Base-by-base conservation (phyloP, 2,797 vertebrate genomes). In the Chaunax sp. region DNA sequence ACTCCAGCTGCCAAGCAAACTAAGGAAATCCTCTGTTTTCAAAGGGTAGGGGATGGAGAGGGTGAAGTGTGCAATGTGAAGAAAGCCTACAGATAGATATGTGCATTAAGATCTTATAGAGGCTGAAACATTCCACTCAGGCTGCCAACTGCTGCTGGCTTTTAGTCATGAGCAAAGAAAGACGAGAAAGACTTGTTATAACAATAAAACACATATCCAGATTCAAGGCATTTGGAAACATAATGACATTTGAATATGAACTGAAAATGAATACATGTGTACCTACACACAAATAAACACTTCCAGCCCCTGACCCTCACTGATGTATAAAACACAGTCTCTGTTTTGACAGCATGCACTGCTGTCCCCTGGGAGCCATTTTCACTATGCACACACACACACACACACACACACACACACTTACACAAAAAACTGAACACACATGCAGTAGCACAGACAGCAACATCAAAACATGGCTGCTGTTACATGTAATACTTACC, bases 11-110 rank as follows among this genome's bases (percentile, higher is more conserved):
- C 85, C 83, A 86, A 84, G 75, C 73, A 83, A 83, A 85, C 76
- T 66, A 85, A 90, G 88, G 87, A 89, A 88, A 89, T 90, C 81
- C 82, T 91, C 73, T 90, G 87, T 92, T 90, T 89, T 90, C 23
- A 81, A 77, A 87, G 75, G 59, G 69, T 11, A 68, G 47, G 52
- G 63, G 74, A 30, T 10, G n/a, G 15, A 67, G 62, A n/a, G 56
- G 71, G 64, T 60, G 50, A 14, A 64, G 37, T 44, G 64, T 76
- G 69, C 69, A 74, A 69, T 6, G 11, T 35, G 56, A 69, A 66
- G 60, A 62, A 37, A 70, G 45, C 51, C 74, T 22, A 23, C 57
- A 8, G 56, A 45, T 77, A 72, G 80, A 82, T 68, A 68, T 77
- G 62, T 59, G 61, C 69, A 72, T 71, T 66, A 47, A 75, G 51